Percentiles rank a stretch among this genome's conserved stretches.
These are phyloP conservation scores for Drosophila gunungcola DNA, from an alignment of 1,140 invertebrate genomes.

Conservation along the genomic window DNA sequence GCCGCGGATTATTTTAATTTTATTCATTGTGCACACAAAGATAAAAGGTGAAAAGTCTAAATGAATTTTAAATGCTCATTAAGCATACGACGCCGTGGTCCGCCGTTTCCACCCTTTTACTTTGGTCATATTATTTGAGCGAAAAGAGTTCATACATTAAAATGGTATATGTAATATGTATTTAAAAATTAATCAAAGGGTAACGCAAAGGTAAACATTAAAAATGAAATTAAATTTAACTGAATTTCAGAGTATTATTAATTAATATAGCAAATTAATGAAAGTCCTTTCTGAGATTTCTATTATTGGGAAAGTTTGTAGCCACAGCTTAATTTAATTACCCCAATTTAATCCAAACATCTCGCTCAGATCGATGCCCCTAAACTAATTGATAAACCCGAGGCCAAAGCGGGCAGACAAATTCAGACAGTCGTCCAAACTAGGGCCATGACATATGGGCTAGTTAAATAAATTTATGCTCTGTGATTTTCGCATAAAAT, in stretches of 20 bases:
- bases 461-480: slow-evolving; percentile 83
- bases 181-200: not conserved
- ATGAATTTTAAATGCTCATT: slow-evolving; percentile 77
- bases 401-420: slow-evolving; percentile 22
- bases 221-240: not conserved
- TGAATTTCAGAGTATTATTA: not conserved
- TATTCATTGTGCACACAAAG: slow-evolving; percentile 81
- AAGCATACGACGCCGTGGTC: slow-evolving; percentile 41
- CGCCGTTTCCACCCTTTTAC: slow-evolving; percentile 4
- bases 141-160: slow-evolving; percentile 16
- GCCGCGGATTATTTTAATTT: slow-evolving; percentile 79
- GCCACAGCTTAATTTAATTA: slow-evolving; percentile 17
- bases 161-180: not conserved
- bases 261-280: not conserved
- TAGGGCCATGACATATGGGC: slow-evolving; percentile 72
- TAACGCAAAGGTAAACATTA: not conserved
- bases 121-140: slow-evolving; percentile 5
- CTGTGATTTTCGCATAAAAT: slow-evolving; percentile 83
- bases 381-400: slow-evolving; percentile 43
- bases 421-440: slow-evolving; percentile 17
- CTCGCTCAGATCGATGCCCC: not conserved
- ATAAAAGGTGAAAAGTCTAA: slow-evolving; percentile 82
- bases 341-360: not conserved
- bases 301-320: not conserved
- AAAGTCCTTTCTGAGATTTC: not conserved